Conservation (phyloP, 2,797 vertebrate genomes). For the Darevskia mixta region DNA sequence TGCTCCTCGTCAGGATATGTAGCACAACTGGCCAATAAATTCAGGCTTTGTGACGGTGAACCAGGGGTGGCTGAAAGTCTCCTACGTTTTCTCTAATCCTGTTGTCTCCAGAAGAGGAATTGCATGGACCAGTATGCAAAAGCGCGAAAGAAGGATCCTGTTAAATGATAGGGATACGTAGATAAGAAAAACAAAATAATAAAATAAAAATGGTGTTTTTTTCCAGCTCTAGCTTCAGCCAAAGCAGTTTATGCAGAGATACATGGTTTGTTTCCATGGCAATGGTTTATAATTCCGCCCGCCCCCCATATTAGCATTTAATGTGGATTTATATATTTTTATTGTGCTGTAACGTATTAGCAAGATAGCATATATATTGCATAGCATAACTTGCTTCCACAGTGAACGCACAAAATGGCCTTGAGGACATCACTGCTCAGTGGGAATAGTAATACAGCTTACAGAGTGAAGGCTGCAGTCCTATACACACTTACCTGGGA, state of each 20-base stretch:
- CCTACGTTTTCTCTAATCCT: background rate
- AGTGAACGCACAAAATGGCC: background rate
- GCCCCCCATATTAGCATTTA: background rate
- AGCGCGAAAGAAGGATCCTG: no score
- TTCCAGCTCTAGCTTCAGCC: background rate
- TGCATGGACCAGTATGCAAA: no score
- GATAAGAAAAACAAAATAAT: no score
- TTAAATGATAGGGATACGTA: no score
- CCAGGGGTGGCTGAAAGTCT: background rate
- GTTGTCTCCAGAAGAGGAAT: background rate
- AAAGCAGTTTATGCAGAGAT: background rate
- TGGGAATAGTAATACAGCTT: background rate
- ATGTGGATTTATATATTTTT: background rate
- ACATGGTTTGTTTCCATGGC: background rate
- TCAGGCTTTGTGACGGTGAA: background rate
- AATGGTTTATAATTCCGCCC: background rate
- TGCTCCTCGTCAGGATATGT: background rate
- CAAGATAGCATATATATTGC: background rate
- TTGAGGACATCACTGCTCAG: no score
- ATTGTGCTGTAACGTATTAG: background rate
- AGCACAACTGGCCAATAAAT: background rate
- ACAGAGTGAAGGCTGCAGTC: background rate
- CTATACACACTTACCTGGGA: no score
- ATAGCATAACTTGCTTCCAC: background rate
- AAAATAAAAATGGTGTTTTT: background rate